Evolutionary conservation across 2,113 vertebrate species (phyloP), one percentile per base, ranked within the genome.

Genomic region (Psilopsiagon aurifrons): DNA sequence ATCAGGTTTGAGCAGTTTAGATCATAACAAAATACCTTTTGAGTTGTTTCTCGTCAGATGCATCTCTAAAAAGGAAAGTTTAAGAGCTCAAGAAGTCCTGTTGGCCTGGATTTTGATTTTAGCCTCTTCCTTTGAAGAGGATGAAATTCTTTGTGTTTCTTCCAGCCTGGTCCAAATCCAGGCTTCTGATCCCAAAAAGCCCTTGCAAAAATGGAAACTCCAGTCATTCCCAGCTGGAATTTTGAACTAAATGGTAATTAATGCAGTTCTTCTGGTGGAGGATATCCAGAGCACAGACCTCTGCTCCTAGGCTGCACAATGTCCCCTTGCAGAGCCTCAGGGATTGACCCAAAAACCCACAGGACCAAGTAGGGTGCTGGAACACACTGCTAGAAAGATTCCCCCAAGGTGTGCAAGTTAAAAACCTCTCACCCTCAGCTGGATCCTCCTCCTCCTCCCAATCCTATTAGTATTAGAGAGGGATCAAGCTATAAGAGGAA

Each of bases 401-500:
- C 13, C 8, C 2, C 11, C 66, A 5, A 82, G 47, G 67, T 33
- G 51, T 41, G 31, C 62, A 33, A 39, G 44, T 49, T 28, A 13
- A 13, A 35, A 51, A 55, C 25, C 8, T 9, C 37, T 22, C 17
- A 1, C 31, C 51, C 28, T 62, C 4, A 4, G 78, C 55, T 71
- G 55, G 31, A 22, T 29, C 88, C 57, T 19, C 93, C 88, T 86
- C 88, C 87, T 80, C 52, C 23, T 68, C 52, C 89, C 83, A 96
- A 97, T 97, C 96, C 95, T 95, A 95, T 97, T 96, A 97, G 95
- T 13, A 54, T 92, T 85, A 92, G 94, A 51, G 91, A 90, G 69
- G 87, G 94, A 84, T 80, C 6, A 94, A 95, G 96, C 96, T 97
- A 95, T 91, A 96, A 97, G 76, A 87, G 96, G 97, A 90, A 97